Conservation (phyloP, 2,888 invertebrate genomes). For the Tetragnatha montana region DNA sequence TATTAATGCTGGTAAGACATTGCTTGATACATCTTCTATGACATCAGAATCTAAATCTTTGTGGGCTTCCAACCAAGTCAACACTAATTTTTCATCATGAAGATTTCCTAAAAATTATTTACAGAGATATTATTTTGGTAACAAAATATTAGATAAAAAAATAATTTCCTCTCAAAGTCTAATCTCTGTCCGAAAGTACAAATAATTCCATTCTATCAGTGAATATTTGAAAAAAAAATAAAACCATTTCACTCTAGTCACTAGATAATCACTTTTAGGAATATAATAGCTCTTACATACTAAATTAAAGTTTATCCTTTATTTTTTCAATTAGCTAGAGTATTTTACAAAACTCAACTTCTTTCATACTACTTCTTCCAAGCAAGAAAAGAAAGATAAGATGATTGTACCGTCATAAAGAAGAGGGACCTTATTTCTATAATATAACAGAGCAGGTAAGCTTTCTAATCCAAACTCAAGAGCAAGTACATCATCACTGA, state of each 20-base stretch:
- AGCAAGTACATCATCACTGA: conserved; percentile 91
- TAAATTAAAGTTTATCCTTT: too few relatives aligned
- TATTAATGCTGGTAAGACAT: conserved; percentile 90
- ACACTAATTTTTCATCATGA: conserved; percentile 91
- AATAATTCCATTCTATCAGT: too few relatives aligned
- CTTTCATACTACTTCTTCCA: too few relatives aligned
- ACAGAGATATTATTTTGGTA: not conserved
- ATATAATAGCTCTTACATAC: too few relatives aligned
- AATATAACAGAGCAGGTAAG: conserved; percentile 92
- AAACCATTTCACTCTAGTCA: too few relatives aligned
- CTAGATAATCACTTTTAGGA: too few relatives aligned
- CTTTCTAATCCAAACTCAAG: conserved; percentile 94
- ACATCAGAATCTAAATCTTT: conserved; percentile 92
- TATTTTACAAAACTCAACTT: too few relatives aligned
- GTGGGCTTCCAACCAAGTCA: conserved; percentile 94
- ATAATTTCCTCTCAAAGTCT: too few relatives aligned
- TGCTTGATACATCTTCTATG: conserved; percentile 94
- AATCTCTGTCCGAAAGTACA: too few relatives aligned
- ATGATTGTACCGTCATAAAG: conserved; percentile 87
- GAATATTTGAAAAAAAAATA: too few relatives aligned
- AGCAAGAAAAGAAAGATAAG: too few relatives aligned
- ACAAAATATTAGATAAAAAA: not conserved
- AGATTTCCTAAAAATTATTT: conserved; percentile 82
- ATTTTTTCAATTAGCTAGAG: too few relatives aligned
- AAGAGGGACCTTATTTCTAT: conserved; percentile 94